These are phyloP conservation scores for Anthoptus insignis DNA, from an alignment of 2,888 invertebrate species.

Conservation along the genomic window DNA sequence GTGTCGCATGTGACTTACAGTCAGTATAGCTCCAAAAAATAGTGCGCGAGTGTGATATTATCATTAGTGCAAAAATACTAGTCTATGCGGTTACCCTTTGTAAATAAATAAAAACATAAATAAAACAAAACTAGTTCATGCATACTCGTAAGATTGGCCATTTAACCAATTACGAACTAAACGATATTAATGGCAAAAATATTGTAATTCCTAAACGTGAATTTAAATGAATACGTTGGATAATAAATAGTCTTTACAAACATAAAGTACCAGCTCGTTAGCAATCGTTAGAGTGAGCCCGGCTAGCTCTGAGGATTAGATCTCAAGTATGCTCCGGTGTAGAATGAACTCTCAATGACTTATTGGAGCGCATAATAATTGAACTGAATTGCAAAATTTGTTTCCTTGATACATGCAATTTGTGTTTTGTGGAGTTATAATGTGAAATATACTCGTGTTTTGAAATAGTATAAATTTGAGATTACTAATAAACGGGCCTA, in stretches of 20 bases:
- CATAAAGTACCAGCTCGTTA: constrained; percentile 7
- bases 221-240: background rate
- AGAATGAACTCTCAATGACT: constrained; percentile 7
- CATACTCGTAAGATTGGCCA: too few relatives aligned
- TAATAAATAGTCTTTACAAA: background rate
- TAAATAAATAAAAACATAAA: too few relatives aligned
- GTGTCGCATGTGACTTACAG: too few relatives aligned
- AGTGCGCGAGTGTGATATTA: too few relatives aligned
- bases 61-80: too few relatives aligned
- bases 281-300: constrained; percentile 2
- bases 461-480: too few relatives aligned
- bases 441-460: too few relatives aligned
- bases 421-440: background rate
- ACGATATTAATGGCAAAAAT: background rate
- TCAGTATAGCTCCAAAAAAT: too few relatives aligned
- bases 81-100: too few relatives aligned
- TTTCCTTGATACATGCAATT: constrained; percentile 28
- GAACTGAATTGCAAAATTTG: constrained; percentile 25
- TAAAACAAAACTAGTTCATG: too few relatives aligned
- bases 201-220: background rate
- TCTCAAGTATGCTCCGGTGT: constrained; percentile 4
- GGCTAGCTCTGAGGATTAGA: background rate
- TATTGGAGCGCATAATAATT: constrained; percentile 19
- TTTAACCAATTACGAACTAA: too few relatives aligned
- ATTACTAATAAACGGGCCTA: too few relatives aligned